phyloP scores from a whole-genome alignment of 2,888 invertebrate genomes.

The Volucella inanis region DNA sequence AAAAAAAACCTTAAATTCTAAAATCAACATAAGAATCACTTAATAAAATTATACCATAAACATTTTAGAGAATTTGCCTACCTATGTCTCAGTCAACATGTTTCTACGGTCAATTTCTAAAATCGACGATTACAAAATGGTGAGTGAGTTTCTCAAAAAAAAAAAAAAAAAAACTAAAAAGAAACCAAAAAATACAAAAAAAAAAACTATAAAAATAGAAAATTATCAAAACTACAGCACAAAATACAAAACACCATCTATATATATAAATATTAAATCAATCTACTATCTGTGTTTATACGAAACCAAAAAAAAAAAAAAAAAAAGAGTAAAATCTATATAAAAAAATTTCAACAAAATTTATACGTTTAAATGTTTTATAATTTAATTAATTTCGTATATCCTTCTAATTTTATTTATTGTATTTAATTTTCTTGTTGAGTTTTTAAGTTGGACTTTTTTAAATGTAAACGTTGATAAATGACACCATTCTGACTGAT shows the following conservation, averaged over 20 bases:
- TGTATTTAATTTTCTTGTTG: slow-evolving; percentile 35
- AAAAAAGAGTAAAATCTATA: slow-evolving; percentile 16
- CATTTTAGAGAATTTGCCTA: slow-evolving; percentile 90
- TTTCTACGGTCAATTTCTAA: slow-evolving; percentile 98
- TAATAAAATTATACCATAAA: slow-evolving; percentile 76
- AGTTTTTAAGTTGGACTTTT: background rate
- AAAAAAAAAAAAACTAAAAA: slow-evolving; percentile 48
- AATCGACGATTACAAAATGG: slow-evolving; percentile 99
- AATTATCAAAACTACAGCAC: slow-evolving; percentile 49
- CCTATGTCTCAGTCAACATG: slow-evolving; percentile 96
- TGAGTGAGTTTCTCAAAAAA: slow-evolving; percentile 86
- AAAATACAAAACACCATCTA: slow-evolving; percentile 60
- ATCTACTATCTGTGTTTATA: slow-evolving; percentile 59
- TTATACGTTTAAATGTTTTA: slow-evolving; percentile 54
- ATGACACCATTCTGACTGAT: slow-evolving; percentile 45
- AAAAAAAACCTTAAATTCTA: slow-evolving; percentile 30
- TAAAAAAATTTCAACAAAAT: slow-evolving; percentile 20
- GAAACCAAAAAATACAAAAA: slow-evolving; percentile 27
- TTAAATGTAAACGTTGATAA: slow-evolving; percentile 57
- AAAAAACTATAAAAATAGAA: slow-evolving; percentile 42
- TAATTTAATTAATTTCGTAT: slow-evolving; percentile 28
- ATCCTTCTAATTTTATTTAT: background rate
- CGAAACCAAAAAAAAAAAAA: slow-evolving; percentile 8
- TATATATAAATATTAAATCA: slow-evolving; percentile 43
- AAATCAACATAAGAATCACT: slow-evolving; percentile 36